Conservation (phyloP, 1,140 invertebrate species). For the Frieseomelitta varia region DNA sequence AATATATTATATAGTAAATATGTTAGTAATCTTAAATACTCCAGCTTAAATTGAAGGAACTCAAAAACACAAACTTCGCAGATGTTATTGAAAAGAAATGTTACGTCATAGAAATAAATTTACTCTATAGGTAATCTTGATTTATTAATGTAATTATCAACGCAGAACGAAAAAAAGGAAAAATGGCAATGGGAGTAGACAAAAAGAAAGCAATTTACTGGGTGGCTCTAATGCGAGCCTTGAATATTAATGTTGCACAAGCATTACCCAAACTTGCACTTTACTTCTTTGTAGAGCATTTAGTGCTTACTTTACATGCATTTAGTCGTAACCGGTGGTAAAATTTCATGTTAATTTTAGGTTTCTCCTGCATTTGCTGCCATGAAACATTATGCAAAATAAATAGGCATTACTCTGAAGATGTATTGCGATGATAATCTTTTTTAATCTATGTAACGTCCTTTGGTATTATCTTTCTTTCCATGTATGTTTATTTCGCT, state of each 20-base stretch:
- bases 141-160: background rate
- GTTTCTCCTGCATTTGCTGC: background rate
- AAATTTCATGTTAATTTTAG: constrained; percentile 18
- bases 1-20: too few species aligned
- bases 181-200: too few species aligned
- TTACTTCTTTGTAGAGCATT: constrained; percentile 32
- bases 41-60: too few species aligned
- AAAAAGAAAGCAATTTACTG: constrained; percentile 20
- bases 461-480: background rate
- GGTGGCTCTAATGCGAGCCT: constrained; percentile 22
- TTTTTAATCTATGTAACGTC: background rate
- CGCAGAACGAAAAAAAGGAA: background rate
- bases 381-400: constrained; percentile 1
- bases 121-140: background rate
- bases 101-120: background rate
- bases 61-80: background rate
- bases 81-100: background rate
- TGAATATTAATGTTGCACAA: constrained; percentile 39
- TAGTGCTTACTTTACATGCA: constrained; percentile 21
- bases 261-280: constrained; percentile 33
- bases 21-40: too few species aligned
- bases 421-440: background rate
- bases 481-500: background rate
- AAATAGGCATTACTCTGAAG: background rate
- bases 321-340: constrained; percentile 19